phyloP scores from a whole-genome alignment of 1,140 invertebrate genomes.

The Heliconius eleuchia region DNA sequence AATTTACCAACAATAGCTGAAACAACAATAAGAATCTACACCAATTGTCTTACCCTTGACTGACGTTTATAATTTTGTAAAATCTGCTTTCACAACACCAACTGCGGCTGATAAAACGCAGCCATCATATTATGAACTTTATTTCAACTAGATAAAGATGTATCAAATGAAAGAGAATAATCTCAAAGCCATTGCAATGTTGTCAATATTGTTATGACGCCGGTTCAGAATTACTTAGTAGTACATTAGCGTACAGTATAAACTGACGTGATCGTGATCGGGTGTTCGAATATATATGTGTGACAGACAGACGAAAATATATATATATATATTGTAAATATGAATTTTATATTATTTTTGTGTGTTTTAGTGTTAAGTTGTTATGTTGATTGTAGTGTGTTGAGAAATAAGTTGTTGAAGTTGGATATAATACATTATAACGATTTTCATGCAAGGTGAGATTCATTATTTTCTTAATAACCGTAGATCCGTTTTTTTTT shows the following conservation, averaged over 20 bases:
- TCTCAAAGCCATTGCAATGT: neutral
- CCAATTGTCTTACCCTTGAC: neutral
- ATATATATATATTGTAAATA: neutral
- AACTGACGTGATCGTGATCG: slow-evolving; percentile 32
- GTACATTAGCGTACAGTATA: slow-evolving; percentile 32
- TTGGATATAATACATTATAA: slow-evolving; percentile 46
- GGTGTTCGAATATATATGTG: slow-evolving; percentile 15
- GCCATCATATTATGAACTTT: neutral
- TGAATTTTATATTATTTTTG: slow-evolving; percentile 18
- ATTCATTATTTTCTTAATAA: slow-evolving; percentile 15
- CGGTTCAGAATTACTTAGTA: slow-evolving; percentile 34
- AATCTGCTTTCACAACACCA: neutral
- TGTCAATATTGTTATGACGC: slow-evolving; percentile 11
- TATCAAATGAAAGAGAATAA: neutral
- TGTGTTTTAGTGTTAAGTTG: slow-evolving; percentile 21
- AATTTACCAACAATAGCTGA: too few relatives aligned
- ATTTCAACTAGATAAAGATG: slow-evolving; percentile 13
- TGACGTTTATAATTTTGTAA: slow-evolving; percentile 18
- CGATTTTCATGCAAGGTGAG: slow-evolving; percentile 47
- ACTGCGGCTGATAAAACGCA: neutral
- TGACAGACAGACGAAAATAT: neutral
- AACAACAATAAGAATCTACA: neutral
- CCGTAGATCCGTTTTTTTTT: neutral
- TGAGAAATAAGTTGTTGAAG: slow-evolving; percentile 38
- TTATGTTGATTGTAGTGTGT: slow-evolving; percentile 31